Base-by-base conservation (phyloP, 2,888 invertebrate species). In the Campoplex capitator region DNA sequence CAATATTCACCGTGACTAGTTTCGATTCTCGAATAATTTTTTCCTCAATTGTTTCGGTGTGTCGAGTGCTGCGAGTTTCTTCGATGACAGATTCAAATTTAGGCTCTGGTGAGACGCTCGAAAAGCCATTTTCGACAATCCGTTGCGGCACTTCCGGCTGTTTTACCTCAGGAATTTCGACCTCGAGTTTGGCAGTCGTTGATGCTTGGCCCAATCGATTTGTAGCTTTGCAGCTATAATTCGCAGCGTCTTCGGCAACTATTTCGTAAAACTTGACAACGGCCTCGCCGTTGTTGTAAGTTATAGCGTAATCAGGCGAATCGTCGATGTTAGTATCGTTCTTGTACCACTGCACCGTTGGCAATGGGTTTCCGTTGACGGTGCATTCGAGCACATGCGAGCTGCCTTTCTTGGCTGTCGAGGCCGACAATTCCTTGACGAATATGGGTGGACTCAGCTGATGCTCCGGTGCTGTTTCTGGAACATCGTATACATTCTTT, bases 201-300 rank as follows among this genome's bases (percentile, higher is more conserved):
- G 96, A 96, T 18, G 96, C 96, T 75, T 96, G 95, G 71, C 97
- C 97, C 23, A 96, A 94, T 84, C 96, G 95, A 95, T 97, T 97
- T 0, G 95, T 95, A 11, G 97, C 97, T 91, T 96, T 96, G 92
- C 97, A 97, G 0, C 96, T 96, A 91, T 97, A 97, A 71, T 96
- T 95, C 0, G 96, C 97, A 88, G 96, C 96, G 93, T 98, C 97
- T 79, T 96, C 96, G 67, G 96, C 92, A 83, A 95, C 95, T 3
- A 97, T 95, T 92, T 96, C 96, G 76, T 97, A 97, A 89, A 98
- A 96, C 90, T 96, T 96, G 83, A 98, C 93, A 45, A 96, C 95
- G 74, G 97, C 98, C 79, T 97, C 96, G 6, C 98, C 98, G 92
- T 98, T 98, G 92, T 98, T 98, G 92, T 97, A 97, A 28, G 97